Evolutionary conservation across 2,797 vertebrate species (phyloP).

Genomic region (Lycodopsis pacificus): DNA sequence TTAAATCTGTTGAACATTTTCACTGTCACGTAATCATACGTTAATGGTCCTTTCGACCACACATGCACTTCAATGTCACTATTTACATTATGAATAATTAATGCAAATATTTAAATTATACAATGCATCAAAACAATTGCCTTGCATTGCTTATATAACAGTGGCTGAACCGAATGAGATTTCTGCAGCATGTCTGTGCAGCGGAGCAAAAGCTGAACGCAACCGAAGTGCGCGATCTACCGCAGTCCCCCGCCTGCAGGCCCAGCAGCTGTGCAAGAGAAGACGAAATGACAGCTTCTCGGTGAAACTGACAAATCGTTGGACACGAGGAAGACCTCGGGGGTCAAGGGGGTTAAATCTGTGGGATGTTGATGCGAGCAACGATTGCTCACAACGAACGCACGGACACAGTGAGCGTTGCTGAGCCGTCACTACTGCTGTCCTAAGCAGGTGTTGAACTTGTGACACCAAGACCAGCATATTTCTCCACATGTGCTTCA

Average conservation of each 20-base stretch:
- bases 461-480: neutral
- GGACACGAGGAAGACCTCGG: slow-evolving; percentile 21
- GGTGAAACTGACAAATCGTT: slow-evolving; percentile 51
- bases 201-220: slow-evolving; percentile 43
- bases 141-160: slow-evolving; percentile 4
- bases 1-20: neutral
- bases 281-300: slow-evolving; percentile 57
- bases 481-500: neutral
- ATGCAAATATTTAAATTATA: neutral
- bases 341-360: slow-evolving; percentile 33
- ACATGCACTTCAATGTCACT: neutral
- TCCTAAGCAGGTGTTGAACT: neutral
- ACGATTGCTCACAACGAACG: neutral
- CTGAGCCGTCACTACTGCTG: neutral
- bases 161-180: neutral
- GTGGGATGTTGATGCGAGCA: slow-evolving; percentile 16
- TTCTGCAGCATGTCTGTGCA: slow-evolving; percentile 42
- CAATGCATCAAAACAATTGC: neutral
- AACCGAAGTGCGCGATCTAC: slow-evolving; percentile 35
- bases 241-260: slow-evolving; percentile 33
- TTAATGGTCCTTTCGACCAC: neutral
- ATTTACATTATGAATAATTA: neutral
- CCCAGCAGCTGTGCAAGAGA: slow-evolving; percentile 18
- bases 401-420: too few species aligned
- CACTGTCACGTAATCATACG: neutral